Evolutionary conservation across 2,113 vertebrate genomes (phyloP), one percentile per base, ranked within the genome.

Genomic region (Sinocyclocheilus rhinocerous): DNA sequence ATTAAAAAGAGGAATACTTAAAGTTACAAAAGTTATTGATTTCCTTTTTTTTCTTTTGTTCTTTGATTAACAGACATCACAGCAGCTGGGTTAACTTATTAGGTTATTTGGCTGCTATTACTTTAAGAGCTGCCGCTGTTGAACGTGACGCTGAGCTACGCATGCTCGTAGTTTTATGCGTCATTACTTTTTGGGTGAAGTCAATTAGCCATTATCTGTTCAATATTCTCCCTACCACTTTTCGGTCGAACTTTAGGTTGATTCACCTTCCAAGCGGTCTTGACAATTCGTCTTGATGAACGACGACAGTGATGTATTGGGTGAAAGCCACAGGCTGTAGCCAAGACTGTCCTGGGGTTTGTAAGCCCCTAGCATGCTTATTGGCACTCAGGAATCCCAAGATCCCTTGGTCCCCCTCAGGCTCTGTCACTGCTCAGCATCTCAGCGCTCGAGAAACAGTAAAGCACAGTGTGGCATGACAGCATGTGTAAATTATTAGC

Each of bases 281-380:
- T 48, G 70, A 45, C 39, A 11, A 48, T 22, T 42, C 1, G 18
- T 52, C 45, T 48, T 67, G 39, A 67, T 3, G 6, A 84, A 81
- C 85, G 86, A 87, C 18, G 24, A 82, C 9, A 84, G 67, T 90
- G 72, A 87, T 86, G 86, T 89, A 88, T 82, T 82, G n/a, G 75
- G 78, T 85, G 72, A 81, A 77, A 88, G 84, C 65, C 82, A 55
- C 26, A 55, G 45, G 52, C 48, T 42, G 55, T 55, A 0, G 22
- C n/a, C 76, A 29, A 52, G 61, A 48, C 55, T 67, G 59, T 63
- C 84, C 76, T 70, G 59, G 50, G 76, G 76, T 42, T 70, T 69
- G 73, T 36, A 42, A 50, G 26, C 42, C 75, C 29, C 61, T 33
- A 52, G 76, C 15, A 65, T 85, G 55, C 61, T 52, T 26, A 69